A percentile compares a stretch with the other conserved stretches of the same genome.
phyloP scores from a whole-genome alignment of 2,888 invertebrate genomes.

The Agrilus mali region DNA sequence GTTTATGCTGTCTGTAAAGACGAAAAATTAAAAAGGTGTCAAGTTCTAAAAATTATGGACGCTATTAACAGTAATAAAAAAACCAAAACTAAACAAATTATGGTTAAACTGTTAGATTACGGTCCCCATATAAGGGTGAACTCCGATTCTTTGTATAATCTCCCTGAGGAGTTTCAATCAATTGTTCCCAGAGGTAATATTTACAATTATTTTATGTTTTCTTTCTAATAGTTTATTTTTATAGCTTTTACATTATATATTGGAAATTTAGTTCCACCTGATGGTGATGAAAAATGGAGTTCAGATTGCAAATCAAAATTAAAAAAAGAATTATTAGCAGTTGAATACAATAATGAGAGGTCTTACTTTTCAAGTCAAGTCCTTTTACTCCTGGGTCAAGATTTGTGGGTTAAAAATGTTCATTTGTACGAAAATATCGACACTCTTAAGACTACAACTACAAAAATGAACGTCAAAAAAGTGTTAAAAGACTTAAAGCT shows the following conservation, averaged over 20 bases:
- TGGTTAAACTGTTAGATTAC: slow-evolving; percentile 48
- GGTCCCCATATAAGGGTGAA: slow-evolving; percentile 36
- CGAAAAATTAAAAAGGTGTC: slow-evolving; percentile 42
- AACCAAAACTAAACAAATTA: slow-evolving; percentile 17
- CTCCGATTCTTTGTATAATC: slow-evolving; percentile 34
- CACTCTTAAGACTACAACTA: slow-evolving; percentile 37
- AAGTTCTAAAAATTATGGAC: slow-evolving; percentile 37
- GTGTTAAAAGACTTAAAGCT: slow-evolving; percentile 37
- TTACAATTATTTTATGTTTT: background rate
- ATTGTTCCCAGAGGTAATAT: slow-evolving; percentile 34
- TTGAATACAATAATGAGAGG: slow-evolving; percentile 13
- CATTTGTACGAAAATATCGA: slow-evolving; percentile 43
- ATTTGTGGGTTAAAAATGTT: slow-evolving; percentile 51
- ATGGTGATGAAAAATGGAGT: slow-evolving; percentile 21
- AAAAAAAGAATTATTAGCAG: slow-evolving; percentile 3
- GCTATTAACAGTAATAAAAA: slow-evolving; percentile 19
- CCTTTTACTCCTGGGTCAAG: slow-evolving; percentile 43
- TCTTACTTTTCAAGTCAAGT: slow-evolving; percentile 35
- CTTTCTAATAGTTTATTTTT: background rate
- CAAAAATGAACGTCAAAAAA: slow-evolving; percentile 41
- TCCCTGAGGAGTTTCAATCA: slow-evolving; percentile 39
- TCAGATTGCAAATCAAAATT: slow-evolving; percentile 6
- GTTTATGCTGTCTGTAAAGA: slow-evolving; percentile 37
- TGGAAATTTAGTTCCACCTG: slow-evolving; percentile 26
- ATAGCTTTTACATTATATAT: slow-evolving; percentile 9